Base-by-base conservation (phyloP, 2,113 vertebrate genomes). In the Onychostruthus taczanowskii region DNA sequence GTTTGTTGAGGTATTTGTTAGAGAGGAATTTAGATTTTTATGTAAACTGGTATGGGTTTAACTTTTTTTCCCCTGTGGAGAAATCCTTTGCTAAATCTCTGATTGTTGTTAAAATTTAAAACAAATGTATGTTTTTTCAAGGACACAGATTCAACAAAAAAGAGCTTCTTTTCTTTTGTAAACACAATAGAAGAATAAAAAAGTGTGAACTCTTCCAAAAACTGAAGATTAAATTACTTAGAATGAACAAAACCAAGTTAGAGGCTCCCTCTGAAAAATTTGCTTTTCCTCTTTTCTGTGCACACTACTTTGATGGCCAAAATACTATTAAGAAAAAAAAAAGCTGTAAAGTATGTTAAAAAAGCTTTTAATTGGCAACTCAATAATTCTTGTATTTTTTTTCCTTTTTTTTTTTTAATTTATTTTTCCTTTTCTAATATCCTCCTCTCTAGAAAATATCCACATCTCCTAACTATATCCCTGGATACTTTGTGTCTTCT, bases 51-150 rank as follows among this genome's bases (percentile, higher is more conserved):
- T 84, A 76, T 14, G 58, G 50, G 39, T 66, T 92, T 96, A 24
- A 52, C 67, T 35, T 82, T 93, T 93, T 96, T 93, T 95, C 58
- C 35, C 41, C 47, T 62, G 68, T 95, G 83, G 78, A 96, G 88
- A 96, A 96, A 95, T 94, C 74, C 76, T 96, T 96, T 94, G 56
- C 95, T 94, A 79, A 96, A 82, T 93, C 23, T 86, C 47, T 84
- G 76, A 84, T 91, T 96, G 91, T 52, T 97, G n/a, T 76, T 92
- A 75, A 97, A 95, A 97, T 95, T 91, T 91, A 95, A 96, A 97
- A 93, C 94, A 97, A 97, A 96, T 95, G 92, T 94, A 84, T 90
- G 61, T 91, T 96, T 97, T 89, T 92, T 94, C 76, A 74, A 85
- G 49, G 73, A 78, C 84, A 75, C 43, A 44, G 49, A 94, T 85